phyloP scores from a whole-genome alignment of 2,113 vertebrate species.

The Hemicordylus capensis region DNA sequence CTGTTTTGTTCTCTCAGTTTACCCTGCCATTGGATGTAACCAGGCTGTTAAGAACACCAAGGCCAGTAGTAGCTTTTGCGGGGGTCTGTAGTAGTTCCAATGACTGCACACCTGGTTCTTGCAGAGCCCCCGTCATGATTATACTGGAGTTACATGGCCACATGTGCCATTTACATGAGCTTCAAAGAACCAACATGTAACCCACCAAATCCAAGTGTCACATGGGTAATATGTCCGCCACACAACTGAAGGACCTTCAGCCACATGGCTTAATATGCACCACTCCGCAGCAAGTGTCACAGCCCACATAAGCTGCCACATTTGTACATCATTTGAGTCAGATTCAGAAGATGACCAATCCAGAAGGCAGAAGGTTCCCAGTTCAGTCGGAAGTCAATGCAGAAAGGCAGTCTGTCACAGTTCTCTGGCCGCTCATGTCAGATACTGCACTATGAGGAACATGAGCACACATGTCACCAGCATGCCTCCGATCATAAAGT shows the following conservation, averaged over 20 bases:
- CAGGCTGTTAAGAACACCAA: neutral
- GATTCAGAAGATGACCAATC: slow-evolving; percentile 25
- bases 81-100: neutral
- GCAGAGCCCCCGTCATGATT: neutral
- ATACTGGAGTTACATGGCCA: neutral
- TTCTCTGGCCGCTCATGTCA: slow-evolving; percentile 81
- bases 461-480: slow-evolving; percentile 90
- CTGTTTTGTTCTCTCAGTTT: neutral
- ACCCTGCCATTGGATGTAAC: neutral
- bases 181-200: accelerated
- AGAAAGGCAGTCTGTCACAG: neutral
- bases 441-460: slow-evolving; percentile 90
- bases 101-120: accelerated
- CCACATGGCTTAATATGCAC: slow-evolving; percentile 2
- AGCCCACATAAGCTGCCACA: neutral
- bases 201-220: neutral
- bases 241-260: neutral
- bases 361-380: slow-evolving; percentile 29
- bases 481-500: slow-evolving; percentile 97
- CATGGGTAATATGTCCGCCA: neutral
- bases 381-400: slow-evolving; percentile 8
- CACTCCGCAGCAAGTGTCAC: neutral
- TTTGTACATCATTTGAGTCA: neutral
- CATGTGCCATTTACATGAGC: neutral
- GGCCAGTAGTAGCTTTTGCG: neutral